Conservation (phyloP, 2,113 vertebrate species). For the Xenopus borealis region DNA sequence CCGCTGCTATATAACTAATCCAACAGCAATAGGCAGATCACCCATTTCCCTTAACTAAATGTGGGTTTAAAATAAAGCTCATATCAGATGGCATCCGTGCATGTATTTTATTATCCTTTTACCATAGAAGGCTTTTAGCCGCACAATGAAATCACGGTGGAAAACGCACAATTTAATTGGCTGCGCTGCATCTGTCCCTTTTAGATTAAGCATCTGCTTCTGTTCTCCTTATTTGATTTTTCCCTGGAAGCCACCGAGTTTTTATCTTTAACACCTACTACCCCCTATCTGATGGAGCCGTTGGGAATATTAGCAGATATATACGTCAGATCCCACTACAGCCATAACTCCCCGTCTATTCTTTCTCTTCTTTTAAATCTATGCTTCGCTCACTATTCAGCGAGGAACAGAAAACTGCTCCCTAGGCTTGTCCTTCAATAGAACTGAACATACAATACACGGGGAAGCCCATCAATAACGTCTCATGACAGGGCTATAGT, state of each 20-base stretch:
- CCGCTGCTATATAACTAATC: too few species aligned
- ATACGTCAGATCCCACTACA: slow-evolving; percentile 34
- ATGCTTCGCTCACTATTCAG: slow-evolving; percentile 50
- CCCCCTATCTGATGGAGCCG: slow-evolving; percentile 15
- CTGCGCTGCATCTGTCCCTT: slow-evolving; percentile 27
- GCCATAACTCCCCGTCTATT: slow-evolving; percentile 29
- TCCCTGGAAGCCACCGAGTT: slow-evolving; percentile 33
- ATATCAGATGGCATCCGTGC: too few species aligned
- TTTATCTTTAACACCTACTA: slow-evolving; percentile 36
- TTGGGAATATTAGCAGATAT: slow-evolving; percentile 29
- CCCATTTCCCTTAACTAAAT: too few species aligned
- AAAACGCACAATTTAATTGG: slow-evolving; percentile 8
- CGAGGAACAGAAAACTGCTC: slow-evolving; percentile 54
- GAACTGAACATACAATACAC: slow-evolving; percentile 47
- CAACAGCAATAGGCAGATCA: too few species aligned
- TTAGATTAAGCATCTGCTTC: slow-evolving; percentile 38
- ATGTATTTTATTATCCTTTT: too few species aligned
- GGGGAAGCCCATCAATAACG: slow-evolving; percentile 65
- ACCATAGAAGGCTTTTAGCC: too few species aligned
- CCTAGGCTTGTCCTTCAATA: slow-evolving; percentile 51
- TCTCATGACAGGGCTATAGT: slow-evolving; percentile 57
- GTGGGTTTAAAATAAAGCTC: too few species aligned
- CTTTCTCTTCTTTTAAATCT: slow-evolving; percentile 34
- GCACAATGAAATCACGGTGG: neutral
- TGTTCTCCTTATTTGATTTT: slow-evolving; percentile 31